These are phyloP conservation scores for Anastrepha ludens DNA, from an alignment of 1,140 invertebrate species.

Conservation along the genomic window DNA sequence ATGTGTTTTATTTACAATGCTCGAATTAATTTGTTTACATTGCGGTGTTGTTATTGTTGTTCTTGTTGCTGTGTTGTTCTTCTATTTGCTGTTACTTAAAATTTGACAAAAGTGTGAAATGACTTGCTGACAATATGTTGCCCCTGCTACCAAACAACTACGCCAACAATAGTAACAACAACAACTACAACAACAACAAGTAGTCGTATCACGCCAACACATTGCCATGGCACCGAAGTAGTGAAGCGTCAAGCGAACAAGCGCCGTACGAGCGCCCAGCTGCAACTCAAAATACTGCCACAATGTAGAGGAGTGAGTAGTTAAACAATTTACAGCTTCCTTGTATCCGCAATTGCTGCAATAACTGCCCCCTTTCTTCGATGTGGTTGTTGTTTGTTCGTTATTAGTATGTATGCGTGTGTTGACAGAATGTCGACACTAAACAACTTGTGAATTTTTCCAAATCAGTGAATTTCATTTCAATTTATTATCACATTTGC, in stretches of 20 bases:
- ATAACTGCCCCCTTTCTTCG: neutral
- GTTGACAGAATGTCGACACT: slow-evolving; percentile 24
- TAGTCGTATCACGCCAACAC: slow-evolving; percentile 40
- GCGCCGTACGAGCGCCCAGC: neutral
- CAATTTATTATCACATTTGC: slow-evolving; percentile 53
- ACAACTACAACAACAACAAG: neutral
- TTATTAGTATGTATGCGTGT: neutral
- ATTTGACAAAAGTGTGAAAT: slow-evolving; percentile 55
- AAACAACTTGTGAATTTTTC: slow-evolving; percentile 55
- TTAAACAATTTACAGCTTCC: slow-evolving; percentile 31
- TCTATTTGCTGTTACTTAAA: neutral
- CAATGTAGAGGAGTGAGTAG: neutral
- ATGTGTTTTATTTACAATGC: slow-evolving; percentile 17
- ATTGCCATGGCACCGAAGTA: neutral
- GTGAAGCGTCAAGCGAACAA: neutral
- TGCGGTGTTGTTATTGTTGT: neutral
- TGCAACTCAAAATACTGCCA: neutral
- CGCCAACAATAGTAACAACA: slow-evolving; percentile 27
- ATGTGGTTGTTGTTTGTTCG: neutral
- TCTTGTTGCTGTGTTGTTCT: neutral
- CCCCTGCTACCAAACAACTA: slow-evolving; percentile 5
- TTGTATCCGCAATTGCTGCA: neutral
- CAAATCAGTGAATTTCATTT: slow-evolving; percentile 56
- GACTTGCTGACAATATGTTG: slow-evolving; percentile 53
- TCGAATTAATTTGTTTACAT: slow-evolving; percentile 51